Conservation (phyloP, 2,797 vertebrate species). For the Pseudomugil tenellus region DNA sequence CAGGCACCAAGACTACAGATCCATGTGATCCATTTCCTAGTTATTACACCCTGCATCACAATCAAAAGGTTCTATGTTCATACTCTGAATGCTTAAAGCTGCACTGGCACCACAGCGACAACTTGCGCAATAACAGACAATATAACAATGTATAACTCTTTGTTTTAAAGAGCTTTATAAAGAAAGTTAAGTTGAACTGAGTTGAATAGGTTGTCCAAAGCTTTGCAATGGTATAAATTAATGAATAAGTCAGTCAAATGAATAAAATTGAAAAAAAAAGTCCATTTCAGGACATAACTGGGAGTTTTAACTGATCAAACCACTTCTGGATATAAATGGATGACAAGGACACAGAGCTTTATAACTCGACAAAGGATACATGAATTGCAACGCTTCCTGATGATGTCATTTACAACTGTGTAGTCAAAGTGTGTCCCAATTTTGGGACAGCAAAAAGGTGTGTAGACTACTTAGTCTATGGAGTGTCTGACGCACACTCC, state of each 20-base stretch:
- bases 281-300: neutral
- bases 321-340: too few species aligned
- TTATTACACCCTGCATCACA: neutral
- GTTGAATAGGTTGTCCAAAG: too few species aligned
- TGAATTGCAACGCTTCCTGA: slow-evolving; percentile 31
- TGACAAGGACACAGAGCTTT: neutral
- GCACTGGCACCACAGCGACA: too few species aligned
- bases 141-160: too few species aligned
- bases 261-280: neutral
- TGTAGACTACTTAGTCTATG: too few species aligned
- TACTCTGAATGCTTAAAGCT: neutral
- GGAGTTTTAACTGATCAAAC: neutral
- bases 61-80: neutral
- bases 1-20: neutral
- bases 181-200: too few species aligned
- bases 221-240: too few species aligned
- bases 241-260: too few species aligned
- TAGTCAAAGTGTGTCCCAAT: too few species aligned
- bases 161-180: too few species aligned
- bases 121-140: neutral
- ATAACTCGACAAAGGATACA: neutral
- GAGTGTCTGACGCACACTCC: too few species aligned
- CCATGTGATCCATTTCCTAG: neutral
- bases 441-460: too few species aligned
- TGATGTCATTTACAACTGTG: slow-evolving; percentile 33